Base-by-base conservation (phyloP, 2,888 invertebrate genomes). In the Prosopocoilus inquinatus region DNA sequence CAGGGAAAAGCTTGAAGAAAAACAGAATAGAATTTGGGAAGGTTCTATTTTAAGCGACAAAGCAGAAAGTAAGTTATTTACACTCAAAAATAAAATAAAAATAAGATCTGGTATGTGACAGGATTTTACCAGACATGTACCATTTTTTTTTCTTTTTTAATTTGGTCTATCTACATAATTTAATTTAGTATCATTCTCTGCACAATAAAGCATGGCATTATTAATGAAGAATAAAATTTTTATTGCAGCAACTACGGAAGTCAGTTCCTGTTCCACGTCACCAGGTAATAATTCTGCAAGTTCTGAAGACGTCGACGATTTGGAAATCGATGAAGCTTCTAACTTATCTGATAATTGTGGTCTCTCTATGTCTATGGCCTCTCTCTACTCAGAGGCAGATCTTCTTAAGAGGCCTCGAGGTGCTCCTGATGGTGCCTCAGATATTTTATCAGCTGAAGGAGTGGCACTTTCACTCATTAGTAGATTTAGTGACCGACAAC, bases 401-500 rank as follows among this genome's bases (percentile, higher is more conserved):
- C 64, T 81, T 2, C 69, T 73, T 53, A 75, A 73, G 63, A 69
- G 73, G 13, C 71, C 74, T 2, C 69, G 78, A 32, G 78, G 77
- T n/a, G 75, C 73, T 4, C 75, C 76, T 0, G 81, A 81, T 61
- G 78, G 78, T 1, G 75, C 76, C 35, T 78, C 80, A 2, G 82
- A 82, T 64, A 75, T 80, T 41, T 78, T 84, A 48, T 88, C 89
- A 0, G 91, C 92, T 0, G 91, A 92, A 77, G 85, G 87, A 9
- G 89, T 92, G 3, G 92, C 91, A 7, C 76, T 91, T 13, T 88
- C 87, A 15, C 75, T 92, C 16, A 85, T 92, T 53, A 85, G 87
- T 57, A 85, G 85, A 70, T 91, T 91, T 70, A 87, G 84, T 58
- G 88, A 89, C 64, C 86, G 87, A 66, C 88, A 88, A 69, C 76